These are phyloP conservation scores for Fringilla coelebs DNA, from an alignment of 2,797 vertebrate genomes.

Conservation along the genomic window DNA sequence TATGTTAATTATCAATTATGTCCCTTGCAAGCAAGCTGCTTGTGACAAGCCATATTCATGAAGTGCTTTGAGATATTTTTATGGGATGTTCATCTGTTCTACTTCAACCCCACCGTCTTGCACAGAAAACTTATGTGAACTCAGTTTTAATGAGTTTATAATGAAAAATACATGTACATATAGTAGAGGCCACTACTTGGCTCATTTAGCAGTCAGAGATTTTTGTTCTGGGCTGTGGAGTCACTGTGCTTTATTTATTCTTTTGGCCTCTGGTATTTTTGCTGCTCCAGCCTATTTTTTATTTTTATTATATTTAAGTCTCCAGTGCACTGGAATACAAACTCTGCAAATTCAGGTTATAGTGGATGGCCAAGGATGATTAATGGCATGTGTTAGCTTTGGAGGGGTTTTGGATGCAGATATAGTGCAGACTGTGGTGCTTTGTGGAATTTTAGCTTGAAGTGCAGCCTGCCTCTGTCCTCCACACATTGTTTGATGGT, in stretches of 20 bases:
- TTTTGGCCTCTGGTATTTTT: slow-evolving; percentile 11
- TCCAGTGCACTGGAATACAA: slow-evolving; percentile 14
- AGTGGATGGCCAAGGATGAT: slow-evolving; percentile 15
- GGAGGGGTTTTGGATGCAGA: slow-evolving; percentile 46
- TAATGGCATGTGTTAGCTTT: slow-evolving; percentile 36
- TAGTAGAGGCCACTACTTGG: not conserved
- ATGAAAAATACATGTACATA: not conserved
- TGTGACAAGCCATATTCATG: not conserved
- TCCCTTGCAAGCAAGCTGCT: not conserved
- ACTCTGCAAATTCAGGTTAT: slow-evolving; percentile 39
- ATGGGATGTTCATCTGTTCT: not conserved
- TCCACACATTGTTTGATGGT: slow-evolving; percentile 8
- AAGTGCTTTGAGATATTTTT: not conserved
- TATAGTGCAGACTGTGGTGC: not conserved
- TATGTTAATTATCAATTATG: not conserved
- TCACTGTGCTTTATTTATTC: not conserved
- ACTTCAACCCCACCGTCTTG: not conserved
- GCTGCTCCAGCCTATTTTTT: slow-evolving; percentile 29
- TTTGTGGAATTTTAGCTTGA: slow-evolving; percentile 31
- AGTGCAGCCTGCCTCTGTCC: not conserved
- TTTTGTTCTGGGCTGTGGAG: not conserved
- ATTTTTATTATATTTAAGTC: slow-evolving; percentile 16
- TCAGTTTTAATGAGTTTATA: not conserved
- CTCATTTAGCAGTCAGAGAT: not conserved
- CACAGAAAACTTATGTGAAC: not conserved